Evolutionary conservation across 2,113 vertebrate genomes (phyloP), one percentile per base, ranked within the genome.

Genomic region (Malurus melanocephalus): DNA sequence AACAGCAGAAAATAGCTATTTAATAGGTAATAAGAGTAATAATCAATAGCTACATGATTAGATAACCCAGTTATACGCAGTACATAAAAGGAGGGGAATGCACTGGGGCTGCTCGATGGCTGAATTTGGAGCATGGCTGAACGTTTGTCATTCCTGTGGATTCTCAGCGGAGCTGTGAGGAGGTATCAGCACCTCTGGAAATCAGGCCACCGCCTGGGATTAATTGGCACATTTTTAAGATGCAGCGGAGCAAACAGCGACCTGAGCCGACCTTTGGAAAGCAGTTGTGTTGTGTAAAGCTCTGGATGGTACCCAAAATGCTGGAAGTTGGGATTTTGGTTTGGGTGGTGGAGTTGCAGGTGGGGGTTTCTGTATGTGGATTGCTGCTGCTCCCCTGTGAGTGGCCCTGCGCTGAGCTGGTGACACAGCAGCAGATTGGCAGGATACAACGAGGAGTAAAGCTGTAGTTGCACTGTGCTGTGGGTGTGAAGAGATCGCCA

Each of bases 11-110:
- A 93, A 95, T 93, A 92, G 90, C 92, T 90, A 46, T 87, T 93
- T 95, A 96, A 96, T 96, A 95, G 94, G 94, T 95, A 96, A 96
- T 95, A 95, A 92, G 90, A 71, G 95, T 89, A 93, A 95, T 96
- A 96, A 96, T 95, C 85, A 57, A 96, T 96, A 93, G 8, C 56
- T 85, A 92, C 91, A 93, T 88, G 92, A 94, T 94, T 93, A 95
- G 95, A 93, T 92, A 95, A 93, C 90, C 90, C 93, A 88, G 76
- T 95, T 92, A 72, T 68, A 64, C 2, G 80, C 49, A 85, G 90
- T 80, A 69, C 80, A 80, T 89, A 81, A 92, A 84, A 88, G 82
- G 73, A 88, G 33, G 84, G 68, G 84, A 76, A 61, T 5, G 83
- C 33, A 5, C 66, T 59, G 21, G 1, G 30, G n/a, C 42, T 85